These are phyloP conservation scores for Boulengeromyrus knoepffleri DNA, from an alignment of 2,113 vertebrate species.

Conservation along the genomic window DNA sequence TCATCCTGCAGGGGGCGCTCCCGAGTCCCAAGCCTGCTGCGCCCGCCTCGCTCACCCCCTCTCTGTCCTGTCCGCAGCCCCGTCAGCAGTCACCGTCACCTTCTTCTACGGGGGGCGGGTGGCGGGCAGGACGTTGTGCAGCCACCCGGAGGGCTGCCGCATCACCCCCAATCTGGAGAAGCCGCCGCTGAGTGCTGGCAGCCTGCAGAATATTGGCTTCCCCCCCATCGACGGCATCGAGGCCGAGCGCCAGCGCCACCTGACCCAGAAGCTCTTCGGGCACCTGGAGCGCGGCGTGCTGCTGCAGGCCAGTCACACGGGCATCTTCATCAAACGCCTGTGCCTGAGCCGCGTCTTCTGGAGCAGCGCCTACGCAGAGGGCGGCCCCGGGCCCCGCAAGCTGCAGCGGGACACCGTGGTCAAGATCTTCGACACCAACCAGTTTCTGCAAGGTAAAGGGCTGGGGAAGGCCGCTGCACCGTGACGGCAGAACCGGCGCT, in stretches of 20 bases:
- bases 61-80: constrained; percentile 47
- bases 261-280: constrained; percentile 83
- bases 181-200: constrained; percentile 55
- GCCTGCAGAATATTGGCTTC: constrained; percentile 77
- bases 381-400: constrained; percentile 68
- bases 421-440: constrained; percentile 85
- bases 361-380: constrained; percentile 66
- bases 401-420: constrained; percentile 82
- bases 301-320: constrained; percentile 78
- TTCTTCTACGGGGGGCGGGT: constrained; percentile 88
- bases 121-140: constrained; percentile 68
- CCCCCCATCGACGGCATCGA: constrained; percentile 72
- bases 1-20: not conserved
- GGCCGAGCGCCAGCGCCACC: constrained; percentile 75
- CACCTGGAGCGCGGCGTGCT: constrained; percentile 86
- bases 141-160: constrained; percentile 76
- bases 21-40: not conserved
- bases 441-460: constrained; percentile 77
- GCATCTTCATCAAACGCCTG: constrained; percentile 85
- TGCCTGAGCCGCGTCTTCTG: constrained; percentile 94
- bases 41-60: not conserved
- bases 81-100: constrained; percentile 83
- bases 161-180: constrained; percentile 64
- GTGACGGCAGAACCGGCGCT: not conserved
- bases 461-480: not conserved